Base-by-base conservation (phyloP, 2,797 vertebrate genomes). In the Sebastes umbrosus region DNA sequence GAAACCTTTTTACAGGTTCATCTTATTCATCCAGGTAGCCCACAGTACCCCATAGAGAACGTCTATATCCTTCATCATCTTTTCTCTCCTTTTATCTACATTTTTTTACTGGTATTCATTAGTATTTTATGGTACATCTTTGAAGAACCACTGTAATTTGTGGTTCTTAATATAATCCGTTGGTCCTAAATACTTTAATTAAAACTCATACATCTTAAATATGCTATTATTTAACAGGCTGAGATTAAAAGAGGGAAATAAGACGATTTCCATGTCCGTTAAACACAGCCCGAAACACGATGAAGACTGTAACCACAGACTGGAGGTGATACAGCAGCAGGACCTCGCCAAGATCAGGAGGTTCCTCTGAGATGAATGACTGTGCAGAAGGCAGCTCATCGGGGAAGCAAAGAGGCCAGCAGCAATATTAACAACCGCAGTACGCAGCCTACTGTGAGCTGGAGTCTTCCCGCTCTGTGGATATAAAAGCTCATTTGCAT, bases 401-500 rank as follows among this genome's bases (percentile, higher is more conserved):
- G 50, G 78, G 57, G 82, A 70, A 52, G 77, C 73, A 22, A 36
- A 62, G 75, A 60, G 46, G 79, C 80, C 77, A 50, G 69, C 69
- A 75, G 89, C 77, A 67, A 50, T 69, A 74, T 80, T 79, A 89
- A 70, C 57, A 69, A 59, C 69, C 65, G 36, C 18, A 24, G 67
- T 3, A 20, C 25, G 31, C 59, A 58, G 50, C 50, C 50, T n/a
- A n/a, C 29, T 8, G 27, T 57, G 70, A 32, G 69, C 62, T 14
- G 10, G 29, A 74, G 75, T 78, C 64, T 32, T 74, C 58, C 39
- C 6, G 11, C 46, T 79, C 63, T 22, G 1, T 68, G 62, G 60
- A 18, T 27, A 22, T 14, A 52, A 62, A 4, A 52, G 65, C 77
- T 90, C 78, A 92, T 92, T 87, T 91, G 74, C 83, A 87, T 87